These are phyloP conservation scores for Xyliphius kryptos DNA, from an alignment of 2,113 vertebrate species.

Conservation along the genomic window DNA sequence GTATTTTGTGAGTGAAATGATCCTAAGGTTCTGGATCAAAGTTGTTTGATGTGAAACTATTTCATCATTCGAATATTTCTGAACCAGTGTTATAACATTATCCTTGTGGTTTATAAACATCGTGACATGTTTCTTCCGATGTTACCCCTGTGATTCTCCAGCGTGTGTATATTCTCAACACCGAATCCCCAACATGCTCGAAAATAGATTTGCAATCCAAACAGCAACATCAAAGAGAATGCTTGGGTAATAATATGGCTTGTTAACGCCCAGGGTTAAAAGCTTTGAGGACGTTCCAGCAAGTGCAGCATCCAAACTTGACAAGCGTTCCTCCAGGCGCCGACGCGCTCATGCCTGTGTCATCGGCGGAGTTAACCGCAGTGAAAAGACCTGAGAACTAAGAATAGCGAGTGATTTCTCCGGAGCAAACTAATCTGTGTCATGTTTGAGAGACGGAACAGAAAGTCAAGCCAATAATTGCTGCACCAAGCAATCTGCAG, in stretches of 20 bases:
- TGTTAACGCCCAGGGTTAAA: neutral
- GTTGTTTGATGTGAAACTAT: too few species aligned
- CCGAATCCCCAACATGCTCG: neutral
- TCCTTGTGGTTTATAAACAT: too few species aligned
- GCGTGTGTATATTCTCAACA: neutral
- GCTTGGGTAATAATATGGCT: neutral
- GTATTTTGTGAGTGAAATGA: too few species aligned
- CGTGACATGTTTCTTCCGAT: too few species aligned
- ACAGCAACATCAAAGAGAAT: neutral
- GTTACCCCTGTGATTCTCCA: too few species aligned
- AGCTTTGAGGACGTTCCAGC: neutral
- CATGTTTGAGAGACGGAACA: constrained; percentile 13
- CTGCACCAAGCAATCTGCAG: neutral
- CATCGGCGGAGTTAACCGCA: constrained; percentile 9
- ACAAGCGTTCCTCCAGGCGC: neutral
- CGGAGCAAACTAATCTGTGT: constrained; percentile 25
- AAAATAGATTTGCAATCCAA: neutral
- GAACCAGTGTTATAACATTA: too few species aligned
- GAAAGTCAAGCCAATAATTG: neutral
- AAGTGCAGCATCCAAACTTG: neutral
- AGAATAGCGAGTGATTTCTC: constrained; percentile 26
- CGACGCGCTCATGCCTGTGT: neutral
- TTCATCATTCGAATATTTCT: too few species aligned
- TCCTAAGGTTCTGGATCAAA: too few species aligned
- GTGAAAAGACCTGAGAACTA: neutral